Percentiles rank a stretch among this genome's conserved stretches.
Conservation (phyloP, 2,797 vertebrate species). For the Myotis pilosus region DNA sequence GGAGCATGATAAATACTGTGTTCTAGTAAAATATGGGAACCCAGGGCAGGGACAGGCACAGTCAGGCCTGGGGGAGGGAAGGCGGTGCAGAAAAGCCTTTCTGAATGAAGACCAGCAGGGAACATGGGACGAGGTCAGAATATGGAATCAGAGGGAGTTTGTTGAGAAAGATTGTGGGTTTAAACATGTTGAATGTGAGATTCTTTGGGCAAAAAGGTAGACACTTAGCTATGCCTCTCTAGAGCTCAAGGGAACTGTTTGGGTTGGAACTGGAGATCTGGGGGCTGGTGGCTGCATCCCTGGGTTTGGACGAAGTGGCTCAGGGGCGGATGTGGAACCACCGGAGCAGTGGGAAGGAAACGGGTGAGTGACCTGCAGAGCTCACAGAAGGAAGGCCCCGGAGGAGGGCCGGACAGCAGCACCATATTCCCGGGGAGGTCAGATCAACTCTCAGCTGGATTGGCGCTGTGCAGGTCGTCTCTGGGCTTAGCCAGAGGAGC, state of each 20-base stretch:
- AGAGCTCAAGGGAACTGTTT: neutral
- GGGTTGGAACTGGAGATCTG: neutral
- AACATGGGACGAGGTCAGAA: neutral
- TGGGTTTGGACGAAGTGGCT: neutral
- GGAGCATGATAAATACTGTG: neutral
- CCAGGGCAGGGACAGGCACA: no score
- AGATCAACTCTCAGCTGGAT: accelerated
- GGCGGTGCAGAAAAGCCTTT: neutral
- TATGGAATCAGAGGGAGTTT: neutral
- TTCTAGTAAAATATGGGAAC: neutral
- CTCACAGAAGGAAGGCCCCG: neutral
- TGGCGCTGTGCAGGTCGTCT: accelerated
- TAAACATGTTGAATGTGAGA: neutral
- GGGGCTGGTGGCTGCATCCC: no score
- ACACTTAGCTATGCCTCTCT: neutral
- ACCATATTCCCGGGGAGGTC: neutral
- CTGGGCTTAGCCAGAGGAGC: neutral
- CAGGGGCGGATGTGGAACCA: neutral
- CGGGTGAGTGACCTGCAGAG: accelerated
- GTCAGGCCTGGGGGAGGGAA: neutral
- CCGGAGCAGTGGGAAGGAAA: neutral
- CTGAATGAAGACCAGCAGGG: neutral
- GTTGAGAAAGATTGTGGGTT: neutral
- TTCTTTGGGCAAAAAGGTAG: no score
- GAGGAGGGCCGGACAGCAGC: neutral